These are phyloP conservation scores for Forbesichthys agassizii DNA, from an alignment of 2,113 vertebrate species.

Conservation along the genomic window DNA sequence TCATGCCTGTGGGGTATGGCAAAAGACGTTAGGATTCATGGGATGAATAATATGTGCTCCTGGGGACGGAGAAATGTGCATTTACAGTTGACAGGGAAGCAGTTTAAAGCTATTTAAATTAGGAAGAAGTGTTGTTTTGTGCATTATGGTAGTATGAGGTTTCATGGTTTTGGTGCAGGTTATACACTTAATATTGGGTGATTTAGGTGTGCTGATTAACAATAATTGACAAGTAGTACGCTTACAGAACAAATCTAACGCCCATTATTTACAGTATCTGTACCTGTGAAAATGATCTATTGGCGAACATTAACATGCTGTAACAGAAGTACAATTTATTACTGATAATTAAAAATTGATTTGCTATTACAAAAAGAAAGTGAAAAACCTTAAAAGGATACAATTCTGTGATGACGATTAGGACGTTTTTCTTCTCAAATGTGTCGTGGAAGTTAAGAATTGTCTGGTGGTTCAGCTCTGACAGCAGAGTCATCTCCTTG, in stretches of 20 bases:
- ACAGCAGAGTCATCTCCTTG: slow-evolving; percentile 85
- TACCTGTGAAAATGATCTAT: too few relatives aligned
- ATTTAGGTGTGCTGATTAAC: too few relatives aligned
- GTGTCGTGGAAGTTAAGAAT: slow-evolving; percentile 90
- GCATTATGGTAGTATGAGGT: too few relatives aligned
- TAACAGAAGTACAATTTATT: too few relatives aligned
- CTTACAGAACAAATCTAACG: too few relatives aligned
- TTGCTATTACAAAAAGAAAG: background rate
- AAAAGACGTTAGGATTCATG: slow-evolving; percentile 46
- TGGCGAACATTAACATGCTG: too few relatives aligned
- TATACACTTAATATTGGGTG: too few relatives aligned
- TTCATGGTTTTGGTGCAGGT: too few relatives aligned
- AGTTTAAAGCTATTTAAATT: background rate
- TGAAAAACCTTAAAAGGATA: slow-evolving; percentile 77
- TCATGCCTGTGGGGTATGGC: slow-evolving; percentile 42
- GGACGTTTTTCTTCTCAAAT: slow-evolving; percentile 89
- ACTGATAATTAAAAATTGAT: too few relatives aligned
- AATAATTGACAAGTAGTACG: too few relatives aligned
- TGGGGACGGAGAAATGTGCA: slow-evolving; percentile 31
- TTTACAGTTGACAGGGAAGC: background rate
- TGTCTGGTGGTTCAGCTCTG: slow-evolving; percentile 83
- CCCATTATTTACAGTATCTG: too few relatives aligned
- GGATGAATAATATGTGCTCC: slow-evolving; percentile 29
- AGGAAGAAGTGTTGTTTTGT: background rate
- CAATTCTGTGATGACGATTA: slow-evolving; percentile 91